These are phyloP conservation scores for Pipistrellus kuhlii DNA, from an alignment of 2,797 vertebrate species.

Conservation along the genomic window DNA sequence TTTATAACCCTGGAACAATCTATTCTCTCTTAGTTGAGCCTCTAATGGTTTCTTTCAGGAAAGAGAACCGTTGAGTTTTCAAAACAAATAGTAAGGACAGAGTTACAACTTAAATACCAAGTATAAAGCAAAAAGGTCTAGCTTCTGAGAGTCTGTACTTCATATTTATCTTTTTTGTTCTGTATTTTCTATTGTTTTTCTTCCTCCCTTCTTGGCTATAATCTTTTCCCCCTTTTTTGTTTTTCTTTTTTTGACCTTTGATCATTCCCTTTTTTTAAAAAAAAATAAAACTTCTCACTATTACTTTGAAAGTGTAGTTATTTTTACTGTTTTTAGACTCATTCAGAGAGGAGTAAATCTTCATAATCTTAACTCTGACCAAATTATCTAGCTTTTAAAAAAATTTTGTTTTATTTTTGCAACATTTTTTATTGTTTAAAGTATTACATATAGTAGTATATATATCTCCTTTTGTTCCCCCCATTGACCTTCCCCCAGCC, in stretches of 20 bases:
- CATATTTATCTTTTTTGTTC: neutral
- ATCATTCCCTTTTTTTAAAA: neutral
- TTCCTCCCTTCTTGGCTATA: neutral
- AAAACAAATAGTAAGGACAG: neutral
- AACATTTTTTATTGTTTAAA: no score
- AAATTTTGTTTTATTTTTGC: no score
- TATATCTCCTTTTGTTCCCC: no score
- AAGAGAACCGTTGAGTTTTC: slow-evolving; percentile 6
- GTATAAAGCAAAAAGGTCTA: neutral
- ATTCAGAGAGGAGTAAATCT: neutral
- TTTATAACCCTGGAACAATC: neutral
- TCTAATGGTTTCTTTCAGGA: slow-evolving; percentile 4
- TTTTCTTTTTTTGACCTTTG: neutral
- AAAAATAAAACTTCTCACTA: slow-evolving; percentile 33
- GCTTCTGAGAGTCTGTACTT: neutral
- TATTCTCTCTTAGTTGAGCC: neutral
- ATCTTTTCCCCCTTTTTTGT: neutral
- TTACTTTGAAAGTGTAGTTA: slow-evolving; percentile 8
- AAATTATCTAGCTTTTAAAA: slow-evolving; percentile 1
- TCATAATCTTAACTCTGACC: slow-evolving; percentile 26
- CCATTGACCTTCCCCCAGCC: no score
- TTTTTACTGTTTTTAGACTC: neutral
- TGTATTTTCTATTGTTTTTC: neutral
- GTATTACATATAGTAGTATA: no score
- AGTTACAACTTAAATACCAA: slow-evolving; percentile 29